Percentiles rank a stretch among this genome's conserved stretches.
These are phyloP conservation scores for Motacilla tschutschensis DNA, from an alignment of 2,113 vertebrate genomes.

Conservation along the genomic window DNA sequence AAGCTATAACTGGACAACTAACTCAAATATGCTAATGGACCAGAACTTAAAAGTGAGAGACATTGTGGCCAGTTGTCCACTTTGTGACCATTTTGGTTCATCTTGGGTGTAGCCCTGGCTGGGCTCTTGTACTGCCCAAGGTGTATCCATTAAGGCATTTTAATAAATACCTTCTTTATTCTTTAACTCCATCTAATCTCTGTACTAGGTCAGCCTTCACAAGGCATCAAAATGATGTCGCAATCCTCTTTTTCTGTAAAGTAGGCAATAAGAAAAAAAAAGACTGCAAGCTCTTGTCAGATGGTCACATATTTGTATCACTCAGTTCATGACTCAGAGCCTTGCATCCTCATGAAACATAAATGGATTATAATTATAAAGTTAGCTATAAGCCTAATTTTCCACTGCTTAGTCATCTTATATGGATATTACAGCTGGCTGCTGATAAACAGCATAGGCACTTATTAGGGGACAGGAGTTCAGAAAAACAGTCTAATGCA, in stretches of 20 bases:
- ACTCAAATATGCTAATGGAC: not conserved
- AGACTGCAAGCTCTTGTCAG: not conserved
- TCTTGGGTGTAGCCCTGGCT: not conserved
- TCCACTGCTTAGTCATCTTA: not conserved
- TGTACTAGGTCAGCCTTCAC: not conserved
- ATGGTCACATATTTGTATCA: not conserved
- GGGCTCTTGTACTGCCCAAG: not conserved
- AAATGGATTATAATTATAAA: not conserved
- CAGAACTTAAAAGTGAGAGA: not conserved
- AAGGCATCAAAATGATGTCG: not conserved
- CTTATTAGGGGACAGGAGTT: not conserved
- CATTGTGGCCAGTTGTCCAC: not conserved
- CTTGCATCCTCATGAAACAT: not conserved
- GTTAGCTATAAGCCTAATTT: not conserved
- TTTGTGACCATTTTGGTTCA: not conserved
- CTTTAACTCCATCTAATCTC: not conserved
- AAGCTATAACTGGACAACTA: not conserved
- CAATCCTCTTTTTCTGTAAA: not conserved
- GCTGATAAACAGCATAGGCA: not conserved
- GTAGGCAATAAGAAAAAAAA: not conserved
- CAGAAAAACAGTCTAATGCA: not conserved
- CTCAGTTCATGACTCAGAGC: not conserved
- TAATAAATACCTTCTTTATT: not conserved
- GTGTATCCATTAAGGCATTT: not conserved
- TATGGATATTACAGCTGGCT: not conserved